Base-by-base conservation (phyloP, 2,888 invertebrate species). In the Agriotes lineatus region DNA sequence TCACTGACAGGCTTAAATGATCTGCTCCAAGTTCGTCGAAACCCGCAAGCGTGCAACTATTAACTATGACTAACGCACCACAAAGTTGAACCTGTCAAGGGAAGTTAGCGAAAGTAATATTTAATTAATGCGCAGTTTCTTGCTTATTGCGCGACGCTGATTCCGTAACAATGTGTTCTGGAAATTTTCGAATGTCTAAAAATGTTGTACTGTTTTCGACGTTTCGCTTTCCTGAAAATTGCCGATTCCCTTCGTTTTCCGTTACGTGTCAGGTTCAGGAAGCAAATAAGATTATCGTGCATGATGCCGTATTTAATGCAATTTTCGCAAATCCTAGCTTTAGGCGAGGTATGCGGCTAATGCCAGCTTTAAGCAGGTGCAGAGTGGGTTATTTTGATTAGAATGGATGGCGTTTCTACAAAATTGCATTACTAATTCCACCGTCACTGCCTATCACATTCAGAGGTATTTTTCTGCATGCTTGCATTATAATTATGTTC, bases 1-100 rank as follows among this genome's bases (percentile, higher is more conserved):
- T 52, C 30, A 52, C 35, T 33, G 52, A 52, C 52, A 35, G 52
- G 33, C 33, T 33, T 33, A 52, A 52, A 52, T 18, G 33, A 52
- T 30, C 35, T 52, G 10, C 12, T 20, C n/a, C 18, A 52, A 35
- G 52, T 52, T 52, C 19, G 18, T 18, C 16, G 52, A 52, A 52
- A 52, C 33, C 52, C 52, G 16, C 52, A 52, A 52, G 52, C 52
- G 52, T 25, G 33, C 52, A 52, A 52, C 52, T 52, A 52, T 52
- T 52, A 52, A 52, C 52, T 52, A 52, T 52, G 52, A 52, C 52
- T 52, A 52, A 52, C 52, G 52, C 52, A 52, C 52, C 52, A 18
- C 52, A 52, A 52, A 52, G 52, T 52, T 52, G 12, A 52, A 52
- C 52, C 33, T 52, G 52, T 52, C 52, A 52, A 35, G 52, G 6